phyloP scores from a whole-genome alignment of 1,140 invertebrate species.

The Megathymus violae region DNA sequence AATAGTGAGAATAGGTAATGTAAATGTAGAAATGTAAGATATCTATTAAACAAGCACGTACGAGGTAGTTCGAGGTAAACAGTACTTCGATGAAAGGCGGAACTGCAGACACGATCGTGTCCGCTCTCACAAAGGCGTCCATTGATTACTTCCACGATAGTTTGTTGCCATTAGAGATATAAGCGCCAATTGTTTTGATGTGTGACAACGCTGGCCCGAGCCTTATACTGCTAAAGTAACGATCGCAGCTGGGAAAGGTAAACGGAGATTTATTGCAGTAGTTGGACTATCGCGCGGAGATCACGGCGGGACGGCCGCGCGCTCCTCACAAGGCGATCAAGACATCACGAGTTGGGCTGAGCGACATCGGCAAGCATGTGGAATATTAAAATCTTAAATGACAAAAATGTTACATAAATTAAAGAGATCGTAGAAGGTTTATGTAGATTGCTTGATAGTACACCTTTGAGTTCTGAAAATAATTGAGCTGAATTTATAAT shows the following conservation, averaged over 20 bases:
- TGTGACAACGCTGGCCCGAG: slow-evolving; percentile 15
- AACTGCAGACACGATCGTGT: slow-evolving; percentile 15
- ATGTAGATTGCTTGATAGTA: no score
- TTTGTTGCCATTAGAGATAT: slow-evolving; percentile 29
- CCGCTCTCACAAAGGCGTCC: slow-evolving; percentile 26
- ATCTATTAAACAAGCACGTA: no score
- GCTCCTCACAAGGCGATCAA: slow-evolving; percentile 31
- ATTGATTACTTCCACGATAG: slow-evolving; percentile 28
- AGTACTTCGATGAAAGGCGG: slow-evolving; percentile 19
- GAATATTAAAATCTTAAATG: no score
- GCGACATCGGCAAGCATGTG: not conserved
- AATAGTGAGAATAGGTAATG: no score
- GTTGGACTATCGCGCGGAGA: slow-evolving; percentile 22
- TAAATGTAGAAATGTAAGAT: no score
- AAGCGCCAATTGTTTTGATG: slow-evolving; percentile 32
- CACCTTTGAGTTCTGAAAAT: no score
- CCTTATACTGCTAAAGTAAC: slow-evolving; percentile 33
- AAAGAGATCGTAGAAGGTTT: no score
- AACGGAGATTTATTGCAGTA: slow-evolving; percentile 29
- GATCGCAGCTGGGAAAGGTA: slow-evolving; percentile 27
- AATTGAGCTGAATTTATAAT: no score
- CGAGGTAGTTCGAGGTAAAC: slow-evolving; percentile 6
- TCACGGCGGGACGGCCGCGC: slow-evolving; percentile 9
- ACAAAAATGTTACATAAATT: no score
- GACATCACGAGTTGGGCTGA: slow-evolving; percentile 23